A percentile compares a stretch with the other conserved stretches of the same genome.
Conservation (phyloP, 2,888 invertebrate species). For the Morpho deidamia region DNA sequence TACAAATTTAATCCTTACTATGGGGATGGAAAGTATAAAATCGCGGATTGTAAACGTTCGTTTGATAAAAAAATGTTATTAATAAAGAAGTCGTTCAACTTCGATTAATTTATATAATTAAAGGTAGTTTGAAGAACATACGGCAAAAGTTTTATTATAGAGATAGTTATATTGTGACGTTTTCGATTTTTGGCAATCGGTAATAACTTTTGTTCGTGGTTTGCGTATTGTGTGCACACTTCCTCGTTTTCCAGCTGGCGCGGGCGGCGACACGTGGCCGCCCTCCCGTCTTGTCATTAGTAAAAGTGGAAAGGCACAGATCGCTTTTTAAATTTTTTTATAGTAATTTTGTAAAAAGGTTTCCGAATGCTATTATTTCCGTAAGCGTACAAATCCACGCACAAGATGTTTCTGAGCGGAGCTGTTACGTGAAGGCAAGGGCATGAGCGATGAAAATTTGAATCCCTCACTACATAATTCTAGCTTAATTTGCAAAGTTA, state of each 20-base stretch:
- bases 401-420: constrained; percentile 35
- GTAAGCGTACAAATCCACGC: constrained; percentile 36
- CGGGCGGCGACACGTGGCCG: constrained; percentile 61
- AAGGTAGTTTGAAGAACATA: constrained; percentile 33
- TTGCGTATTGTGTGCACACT: constrained; percentile 46
- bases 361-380: constrained; percentile 9
- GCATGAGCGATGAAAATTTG: constrained; percentile 15
- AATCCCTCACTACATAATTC: constrained; percentile 11
- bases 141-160: constrained; percentile 29
- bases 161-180: constrained; percentile 33
- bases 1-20: constrained; percentile 15
- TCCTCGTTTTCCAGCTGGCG: constrained; percentile 65
- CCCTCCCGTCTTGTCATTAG: constrained; percentile 55
- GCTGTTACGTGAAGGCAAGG: constrained; percentile 23
- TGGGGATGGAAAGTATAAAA: constrained; percentile 20
- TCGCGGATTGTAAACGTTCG: constrained; percentile 21
- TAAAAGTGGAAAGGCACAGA: constrained; percentile 53
- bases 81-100: constrained; percentile 58
- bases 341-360: constrained; percentile 30
- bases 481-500: constrained; percentile 10
- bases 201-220: constrained; percentile 39
- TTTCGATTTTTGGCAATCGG: constrained; percentile 55
- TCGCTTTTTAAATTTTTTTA: constrained; percentile 52
- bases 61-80: constrained; percentile 40
- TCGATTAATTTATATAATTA: constrained; percentile 40